Evolutionary conservation across 1,140 invertebrate species (phyloP).

Genomic region (Bombus fervidus): DNA sequence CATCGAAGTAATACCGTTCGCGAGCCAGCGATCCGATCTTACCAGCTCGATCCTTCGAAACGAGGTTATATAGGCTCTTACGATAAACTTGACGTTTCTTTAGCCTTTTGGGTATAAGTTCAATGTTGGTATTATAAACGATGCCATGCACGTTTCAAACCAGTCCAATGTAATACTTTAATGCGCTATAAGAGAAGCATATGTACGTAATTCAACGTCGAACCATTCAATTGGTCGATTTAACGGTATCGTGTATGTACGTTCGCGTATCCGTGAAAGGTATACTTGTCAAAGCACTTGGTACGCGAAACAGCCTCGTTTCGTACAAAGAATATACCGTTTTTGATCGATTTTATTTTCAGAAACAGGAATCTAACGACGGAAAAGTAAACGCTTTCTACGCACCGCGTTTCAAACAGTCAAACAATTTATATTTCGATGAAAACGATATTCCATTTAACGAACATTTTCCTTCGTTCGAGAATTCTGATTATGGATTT

Average conservation of each 20-base stretch:
- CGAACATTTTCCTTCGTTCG: too few species aligned
- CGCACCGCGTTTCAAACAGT: neutral
- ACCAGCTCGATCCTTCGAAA: neutral
- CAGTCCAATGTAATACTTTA: neutral
- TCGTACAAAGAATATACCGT: neutral
- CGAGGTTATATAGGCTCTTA: conserved; percentile 11
- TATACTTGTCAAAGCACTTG: conserved; percentile 6
- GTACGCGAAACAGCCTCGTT: neutral
- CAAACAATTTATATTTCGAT: neutral
- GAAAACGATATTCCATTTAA: neutral
- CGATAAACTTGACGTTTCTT: neutral
- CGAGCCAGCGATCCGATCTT: conserved; percentile 18
- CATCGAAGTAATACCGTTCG: conserved; percentile 32
- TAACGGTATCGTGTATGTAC: conserved; percentile 11
- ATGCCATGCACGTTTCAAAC: too few species aligned
- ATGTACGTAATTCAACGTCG: neutral
- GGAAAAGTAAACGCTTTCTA: neutral
- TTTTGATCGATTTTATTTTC: neutral
- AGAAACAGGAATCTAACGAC: neutral
- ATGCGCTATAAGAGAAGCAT: neutral
- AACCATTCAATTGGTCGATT: neutral
- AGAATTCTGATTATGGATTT: neutral
- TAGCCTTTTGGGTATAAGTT: neutral
- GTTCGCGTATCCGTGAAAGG: neutral
- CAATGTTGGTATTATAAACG: neutral